A percentile compares a stretch with the other conserved stretches of the same genome.
phyloP scores from a whole-genome alignment of 2,888 invertebrate genomes.

The Stratiomys singularior region DNA sequence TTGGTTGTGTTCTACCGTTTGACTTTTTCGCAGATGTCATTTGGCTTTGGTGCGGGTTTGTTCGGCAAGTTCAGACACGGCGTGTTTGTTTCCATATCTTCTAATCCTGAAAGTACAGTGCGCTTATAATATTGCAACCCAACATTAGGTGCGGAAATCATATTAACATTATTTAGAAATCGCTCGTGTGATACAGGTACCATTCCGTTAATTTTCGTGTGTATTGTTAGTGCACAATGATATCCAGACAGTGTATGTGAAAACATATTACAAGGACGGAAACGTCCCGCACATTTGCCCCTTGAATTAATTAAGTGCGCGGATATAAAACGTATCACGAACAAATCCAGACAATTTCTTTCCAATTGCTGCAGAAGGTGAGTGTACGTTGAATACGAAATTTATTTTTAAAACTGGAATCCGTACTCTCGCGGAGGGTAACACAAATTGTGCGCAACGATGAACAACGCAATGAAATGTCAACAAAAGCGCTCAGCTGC shows the following conservation, averaged over 20 bases:
- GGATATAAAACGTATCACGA: not conserved
- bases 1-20: not conserved
- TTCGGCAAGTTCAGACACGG: not conserved
- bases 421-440: not conserved
- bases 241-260: not conserved
- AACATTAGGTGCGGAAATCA: too few species aligned
- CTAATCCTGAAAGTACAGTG: too few species aligned
- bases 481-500: not conserved
- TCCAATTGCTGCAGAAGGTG: slow-evolving; percentile 31
- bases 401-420: slow-evolving; percentile 37
- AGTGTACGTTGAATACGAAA: not conserved
- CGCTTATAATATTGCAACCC: too few species aligned
- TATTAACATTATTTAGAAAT: too few species aligned
- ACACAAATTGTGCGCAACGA: not conserved
- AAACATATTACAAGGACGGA: not conserved
- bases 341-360: slow-evolving; percentile 26
- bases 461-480: not conserved
- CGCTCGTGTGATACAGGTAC: too few species aligned
- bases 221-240: not conserved
- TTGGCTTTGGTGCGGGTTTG: not conserved
- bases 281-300: too few species aligned
- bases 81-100: too few species aligned
- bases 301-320: not conserved
- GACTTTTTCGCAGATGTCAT: not conserved
- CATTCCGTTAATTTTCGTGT: slow-evolving; percentile 10